A percentile compares a stretch with the other conserved stretches of the same genome.
phyloP scores from a whole-genome alignment of 2,113 vertebrate genomes.

The Aegypius monachus region DNA sequence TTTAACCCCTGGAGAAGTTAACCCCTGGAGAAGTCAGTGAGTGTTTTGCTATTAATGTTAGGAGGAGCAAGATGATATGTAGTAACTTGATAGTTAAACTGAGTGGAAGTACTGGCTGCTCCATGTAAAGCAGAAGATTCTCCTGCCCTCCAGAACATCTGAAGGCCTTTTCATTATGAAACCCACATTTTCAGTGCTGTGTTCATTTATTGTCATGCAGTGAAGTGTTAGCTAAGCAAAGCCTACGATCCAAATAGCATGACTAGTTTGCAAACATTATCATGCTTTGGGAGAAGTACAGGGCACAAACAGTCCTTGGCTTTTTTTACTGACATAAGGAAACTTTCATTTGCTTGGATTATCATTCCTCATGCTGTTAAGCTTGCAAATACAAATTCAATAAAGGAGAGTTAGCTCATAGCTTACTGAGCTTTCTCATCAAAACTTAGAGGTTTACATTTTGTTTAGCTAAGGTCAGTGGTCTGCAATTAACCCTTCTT shows the following conservation, averaged over 20 bases:
- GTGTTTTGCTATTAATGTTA: background rate
- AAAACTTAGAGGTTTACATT: slow-evolving; percentile 22
- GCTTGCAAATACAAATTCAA: slow-evolving; percentile 36
- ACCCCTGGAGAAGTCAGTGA: background rate
- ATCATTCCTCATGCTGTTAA: slow-evolving; percentile 19
- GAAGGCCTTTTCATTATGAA: background rate
- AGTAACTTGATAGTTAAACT: background rate
- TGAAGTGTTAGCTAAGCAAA: background rate
- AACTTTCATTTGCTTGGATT: slow-evolving; percentile 53
- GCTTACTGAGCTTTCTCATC: slow-evolving; percentile 14
- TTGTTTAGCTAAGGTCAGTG: slow-evolving; percentile 12
- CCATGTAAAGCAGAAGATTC: background rate
- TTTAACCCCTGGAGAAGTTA: background rate
- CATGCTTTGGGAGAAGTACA: background rate
- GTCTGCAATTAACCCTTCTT: slow-evolving; percentile 14
- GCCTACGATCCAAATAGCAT: background rate
- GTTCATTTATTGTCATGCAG: background rate
- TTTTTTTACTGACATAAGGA: slow-evolving; percentile 1
- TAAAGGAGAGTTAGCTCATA: slow-evolving; percentile 6
- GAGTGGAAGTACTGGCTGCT: background rate
- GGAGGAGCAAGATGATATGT: background rate
- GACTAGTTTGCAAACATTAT: background rate
- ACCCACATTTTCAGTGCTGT: background rate
- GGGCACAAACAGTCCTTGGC: slow-evolving; percentile 4
- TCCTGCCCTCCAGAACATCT: background rate